Conservation (phyloP, 2,797 vertebrate species). For the Rhincodon typus region DNA sequence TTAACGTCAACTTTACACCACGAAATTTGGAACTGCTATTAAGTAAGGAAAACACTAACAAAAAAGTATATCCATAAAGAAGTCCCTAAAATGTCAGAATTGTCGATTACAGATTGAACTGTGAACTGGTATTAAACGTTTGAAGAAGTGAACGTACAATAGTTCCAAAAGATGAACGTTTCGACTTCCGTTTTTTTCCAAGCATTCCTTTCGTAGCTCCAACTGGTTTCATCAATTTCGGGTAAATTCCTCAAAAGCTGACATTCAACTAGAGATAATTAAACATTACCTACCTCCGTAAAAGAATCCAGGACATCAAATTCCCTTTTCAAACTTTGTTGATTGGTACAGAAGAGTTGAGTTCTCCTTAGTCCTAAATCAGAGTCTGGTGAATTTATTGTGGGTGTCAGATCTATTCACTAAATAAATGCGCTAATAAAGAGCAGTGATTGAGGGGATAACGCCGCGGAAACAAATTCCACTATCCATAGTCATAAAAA, state of each 20-base stretch:
- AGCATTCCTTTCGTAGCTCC: neutral
- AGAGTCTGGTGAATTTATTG: neutral
- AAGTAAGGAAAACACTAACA: neutral
- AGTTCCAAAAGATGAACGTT: neutral
- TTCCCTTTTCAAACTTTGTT: neutral
- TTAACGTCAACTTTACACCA: neutral
- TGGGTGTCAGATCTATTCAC: neutral
- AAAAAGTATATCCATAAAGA: neutral
- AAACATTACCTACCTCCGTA: too few relatives aligned
- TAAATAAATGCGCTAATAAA: neutral
- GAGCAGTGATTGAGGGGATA: neutral
- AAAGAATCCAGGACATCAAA: neutral
- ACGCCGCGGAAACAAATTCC: neutral
- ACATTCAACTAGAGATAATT: neutral
- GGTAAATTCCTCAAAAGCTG: neutral
- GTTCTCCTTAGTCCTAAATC: neutral
- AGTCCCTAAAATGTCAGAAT: neutral
- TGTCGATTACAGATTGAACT: neutral
- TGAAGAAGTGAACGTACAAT: neutral
- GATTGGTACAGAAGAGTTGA: neutral
- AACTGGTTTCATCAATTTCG: too few relatives aligned
- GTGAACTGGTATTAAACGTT: neutral
- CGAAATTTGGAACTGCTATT: neutral
- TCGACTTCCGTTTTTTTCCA: neutral
- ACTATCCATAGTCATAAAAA: neutral